These are phyloP conservation scores for Rhea americana DNA, from an alignment of 2,113 vertebrate species.

Conservation along the genomic window DNA sequence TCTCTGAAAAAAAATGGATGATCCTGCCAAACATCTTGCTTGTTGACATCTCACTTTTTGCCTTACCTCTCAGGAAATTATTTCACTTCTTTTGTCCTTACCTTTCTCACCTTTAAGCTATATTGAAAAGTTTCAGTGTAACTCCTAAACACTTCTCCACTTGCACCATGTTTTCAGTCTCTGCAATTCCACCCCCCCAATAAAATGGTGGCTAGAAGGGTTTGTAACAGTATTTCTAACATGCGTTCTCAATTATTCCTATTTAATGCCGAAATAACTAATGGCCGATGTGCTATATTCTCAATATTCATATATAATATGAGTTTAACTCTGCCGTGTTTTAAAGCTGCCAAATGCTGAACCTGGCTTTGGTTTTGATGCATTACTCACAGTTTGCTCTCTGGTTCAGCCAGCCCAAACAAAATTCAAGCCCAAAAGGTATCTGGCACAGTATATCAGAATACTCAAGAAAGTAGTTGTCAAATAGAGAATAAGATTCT, in stretches of 20 bases:
- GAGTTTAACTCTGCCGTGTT: background rate
- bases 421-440: background rate
- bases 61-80: background rate
- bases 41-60: background rate
- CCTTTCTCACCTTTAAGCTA: background rate
- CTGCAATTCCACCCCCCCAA: constrained; percentile 19
- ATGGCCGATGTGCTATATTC: background rate
- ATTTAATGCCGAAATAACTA: constrained; percentile 27
- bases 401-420: background rate
- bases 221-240: constrained; percentile 7
- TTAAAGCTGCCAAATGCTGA: constrained; percentile 25
- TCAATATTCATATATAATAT: constrained; percentile 15
- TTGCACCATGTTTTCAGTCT: constrained; percentile 44
- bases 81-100: background rate
- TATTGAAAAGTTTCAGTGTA: background rate
- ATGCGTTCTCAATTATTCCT: background rate
- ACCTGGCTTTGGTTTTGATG: background rate
- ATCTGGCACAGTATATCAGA: background rate
- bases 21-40: background rate
- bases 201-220: constrained; percentile 40
- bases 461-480: background rate
- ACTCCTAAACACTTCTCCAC: background rate
- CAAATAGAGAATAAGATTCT: background rate
- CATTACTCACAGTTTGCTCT: background rate
- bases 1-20: background rate